phyloP scores from a whole-genome alignment of 1,140 invertebrate species.

The Psix sp. region DNA sequence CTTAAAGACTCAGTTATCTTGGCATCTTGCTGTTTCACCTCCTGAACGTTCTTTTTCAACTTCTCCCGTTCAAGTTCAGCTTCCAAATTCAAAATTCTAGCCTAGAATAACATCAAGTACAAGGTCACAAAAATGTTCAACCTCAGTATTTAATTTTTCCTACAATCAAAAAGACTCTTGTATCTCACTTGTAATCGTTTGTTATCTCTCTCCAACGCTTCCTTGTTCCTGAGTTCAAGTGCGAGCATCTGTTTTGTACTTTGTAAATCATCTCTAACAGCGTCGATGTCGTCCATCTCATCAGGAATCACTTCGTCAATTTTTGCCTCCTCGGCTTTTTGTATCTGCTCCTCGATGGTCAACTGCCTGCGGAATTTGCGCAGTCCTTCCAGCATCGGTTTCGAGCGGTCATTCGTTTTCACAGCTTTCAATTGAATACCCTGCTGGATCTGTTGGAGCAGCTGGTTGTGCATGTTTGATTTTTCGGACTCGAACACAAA shows the following conservation, averaged over 20 bases:
- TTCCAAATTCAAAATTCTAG: constrained; percentile 87
- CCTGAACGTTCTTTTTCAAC: constrained; percentile 73
- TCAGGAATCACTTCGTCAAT: constrained; percentile 82
- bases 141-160: not conserved
- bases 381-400: constrained; percentile 87
- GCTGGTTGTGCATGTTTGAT: constrained; percentile 87
- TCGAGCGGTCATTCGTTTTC: constrained; percentile 90
- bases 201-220: constrained; percentile 90
- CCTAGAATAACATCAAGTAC: constrained; percentile 66
- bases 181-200: constrained; percentile 82
- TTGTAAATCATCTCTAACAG: constrained; percentile 92
- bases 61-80: constrained; percentile 84
- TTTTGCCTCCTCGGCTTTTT: constrained; percentile 80
- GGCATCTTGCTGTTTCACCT: constrained; percentile 80
- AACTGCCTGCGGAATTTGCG: constrained; percentile 91
- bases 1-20: constrained; percentile 78
- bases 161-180: not conserved
- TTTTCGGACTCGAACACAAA: constrained; percentile 94
- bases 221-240: constrained; percentile 89
- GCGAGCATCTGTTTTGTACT: constrained; percentile 94
- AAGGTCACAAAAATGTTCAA: not conserved
- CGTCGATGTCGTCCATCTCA: constrained; percentile 93
- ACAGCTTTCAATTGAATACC: constrained; percentile 87
- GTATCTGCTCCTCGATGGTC: constrained; percentile 91
- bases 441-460: constrained; percentile 88